Evolutionary conservation across 2,888 invertebrate species (phyloP).

Genomic region (Nomada flava): DNA sequence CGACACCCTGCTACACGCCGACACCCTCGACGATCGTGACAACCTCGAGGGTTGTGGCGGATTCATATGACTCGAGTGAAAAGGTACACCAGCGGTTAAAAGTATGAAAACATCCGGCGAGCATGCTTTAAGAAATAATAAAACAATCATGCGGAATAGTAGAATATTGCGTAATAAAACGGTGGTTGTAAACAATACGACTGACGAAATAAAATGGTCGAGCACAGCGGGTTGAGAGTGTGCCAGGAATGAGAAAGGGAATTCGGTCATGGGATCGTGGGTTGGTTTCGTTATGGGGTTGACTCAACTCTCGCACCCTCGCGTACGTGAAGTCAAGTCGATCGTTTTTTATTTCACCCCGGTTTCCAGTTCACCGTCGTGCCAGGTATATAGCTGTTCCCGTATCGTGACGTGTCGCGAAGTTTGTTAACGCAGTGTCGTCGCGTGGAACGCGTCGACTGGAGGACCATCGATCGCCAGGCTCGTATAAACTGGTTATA

Average conservation of each 20-base stretch:
- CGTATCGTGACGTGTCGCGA: background rate
- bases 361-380: conserved; percentile 39
- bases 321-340: conserved; percentile 58
- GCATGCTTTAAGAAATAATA: too few relatives aligned
- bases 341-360: conserved; percentile 52
- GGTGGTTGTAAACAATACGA: too few relatives aligned
- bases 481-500: too few relatives aligned
- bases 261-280: conserved; percentile 45
- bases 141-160: too few relatives aligned
- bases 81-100: background rate
- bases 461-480: background rate
- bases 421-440: conserved; percentile 7
- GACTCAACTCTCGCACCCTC: conserved; percentile 21
- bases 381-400: background rate
- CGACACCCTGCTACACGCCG: conserved; percentile 44
- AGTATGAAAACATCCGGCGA: too few relatives aligned
- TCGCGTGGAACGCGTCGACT: background rate
- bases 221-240: background rate
- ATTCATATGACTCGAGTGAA: background rate
- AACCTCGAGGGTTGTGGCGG: background rate
- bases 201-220: too few relatives aligned
- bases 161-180: background rate
- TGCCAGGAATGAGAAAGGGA: conserved; percentile 34
- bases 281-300: conserved; percentile 50
- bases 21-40: conserved; percentile 9